Evolutionary conservation across 2,888 invertebrate species (phyloP), one percentile per base, ranked within the genome.

Genomic region (Rhorus exstirpatorius): DNA sequence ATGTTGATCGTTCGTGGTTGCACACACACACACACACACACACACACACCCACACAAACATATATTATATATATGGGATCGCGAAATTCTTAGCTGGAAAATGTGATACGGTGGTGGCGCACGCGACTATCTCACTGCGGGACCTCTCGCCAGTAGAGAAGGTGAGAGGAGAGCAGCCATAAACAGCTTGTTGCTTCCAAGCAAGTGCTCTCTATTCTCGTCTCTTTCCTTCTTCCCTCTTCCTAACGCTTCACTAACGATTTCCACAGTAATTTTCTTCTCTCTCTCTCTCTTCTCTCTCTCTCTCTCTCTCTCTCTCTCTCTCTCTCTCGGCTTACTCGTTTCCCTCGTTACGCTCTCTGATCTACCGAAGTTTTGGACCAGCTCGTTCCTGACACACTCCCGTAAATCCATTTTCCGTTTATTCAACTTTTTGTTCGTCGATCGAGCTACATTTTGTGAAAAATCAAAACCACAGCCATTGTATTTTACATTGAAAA

Each of bases 121-220:
- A 83, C 83, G 85, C 81, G 83, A 68, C 85, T 71, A 65, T 70
- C 61, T 75, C 61, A 35, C 60, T 17, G 71, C 60, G 58, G 58
- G 61, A 24, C 31, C 44, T 70, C 84, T 70, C 84, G 75, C 84
- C 84, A 85, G 83, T 84, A 68, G 71, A 77, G 71, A 84, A 81
- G 79, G 82, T 70, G 67, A 85, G 84, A 86, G 83, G 84, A 83
- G 87, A 85, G 83, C 88, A 88, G 89, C 91, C 89, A 91, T 92
- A 92, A 92, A 92, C 92, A 92, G 92, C 92, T 92, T 92, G 92
- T 92, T 92, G 92, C 92, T 92, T 91, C 91, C 87, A 71, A 88
- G 89, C 88, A 89, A 89, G 87, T 86, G 86, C 88, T 74, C 74
- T 61, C 79, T 60, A 65, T 55, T 76, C 53, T 75, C 65, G 55